Evolutionary conservation across 1,140 invertebrate species (phyloP).

Genomic region (Acromyrmex charruanus): DNA sequence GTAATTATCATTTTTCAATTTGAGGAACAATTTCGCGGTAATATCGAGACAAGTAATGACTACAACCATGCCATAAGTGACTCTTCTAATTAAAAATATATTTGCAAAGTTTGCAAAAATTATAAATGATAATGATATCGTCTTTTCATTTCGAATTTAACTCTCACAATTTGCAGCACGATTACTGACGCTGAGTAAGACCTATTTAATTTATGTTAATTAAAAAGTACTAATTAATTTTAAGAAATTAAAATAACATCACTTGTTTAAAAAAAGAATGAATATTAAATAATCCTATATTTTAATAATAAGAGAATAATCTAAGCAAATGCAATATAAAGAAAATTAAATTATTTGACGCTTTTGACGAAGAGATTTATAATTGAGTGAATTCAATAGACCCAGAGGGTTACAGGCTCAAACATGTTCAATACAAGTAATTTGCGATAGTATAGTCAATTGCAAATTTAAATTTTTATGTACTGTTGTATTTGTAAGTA

Average conservation of each 20-base stretch:
- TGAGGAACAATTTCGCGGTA: constrained; percentile 37
- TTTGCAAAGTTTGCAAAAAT: not conserved
- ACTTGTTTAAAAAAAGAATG: no score
- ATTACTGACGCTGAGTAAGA: no score
- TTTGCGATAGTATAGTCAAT: not conserved
- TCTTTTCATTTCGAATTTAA: not conserved
- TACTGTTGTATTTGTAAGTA: not conserved
- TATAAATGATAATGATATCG: not conserved
- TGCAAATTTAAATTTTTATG: not conserved
- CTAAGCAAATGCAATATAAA: no score
- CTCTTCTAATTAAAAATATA: not conserved
- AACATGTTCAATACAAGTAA: not conserved
- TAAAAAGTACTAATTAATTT: no score
- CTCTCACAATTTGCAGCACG: no score
- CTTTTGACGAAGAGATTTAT: no score
- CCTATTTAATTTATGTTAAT: no score
- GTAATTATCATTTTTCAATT: constrained; percentile 65
- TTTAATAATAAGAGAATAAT: no score
- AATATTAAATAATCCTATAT: no score
- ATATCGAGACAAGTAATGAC: not conserved
- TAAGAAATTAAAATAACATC: no score
- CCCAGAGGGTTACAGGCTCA: not conserved
- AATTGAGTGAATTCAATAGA: no score
- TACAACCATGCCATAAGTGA: not conserved
- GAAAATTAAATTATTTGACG: no score